Evolutionary conservation across 2,888 invertebrate species (phyloP).

Genomic region (Brachylomia viminalis): DNA sequence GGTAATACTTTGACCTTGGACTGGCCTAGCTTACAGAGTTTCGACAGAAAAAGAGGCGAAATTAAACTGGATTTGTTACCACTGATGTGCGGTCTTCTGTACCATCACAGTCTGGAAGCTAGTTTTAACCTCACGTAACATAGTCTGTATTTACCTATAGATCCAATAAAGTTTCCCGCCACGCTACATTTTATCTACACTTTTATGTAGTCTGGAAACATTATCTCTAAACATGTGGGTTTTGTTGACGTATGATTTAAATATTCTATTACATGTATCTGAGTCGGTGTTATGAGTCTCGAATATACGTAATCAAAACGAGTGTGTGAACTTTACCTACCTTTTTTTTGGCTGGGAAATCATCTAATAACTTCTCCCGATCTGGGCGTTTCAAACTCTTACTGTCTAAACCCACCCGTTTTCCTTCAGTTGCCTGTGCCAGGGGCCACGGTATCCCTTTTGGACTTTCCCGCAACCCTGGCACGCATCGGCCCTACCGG

Average conservation of each 20-base stretch:
- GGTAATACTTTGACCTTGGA: background rate
- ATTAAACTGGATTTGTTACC: too few species aligned
- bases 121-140: background rate
- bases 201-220: slow-evolving; percentile 6
- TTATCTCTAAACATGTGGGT: background rate
- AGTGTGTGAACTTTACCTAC: too few species aligned
- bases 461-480: too few species aligned
- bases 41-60: background rate
- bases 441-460: too few species aligned
- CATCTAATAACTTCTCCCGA: too few species aligned
- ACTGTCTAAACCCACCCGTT: too few species aligned
- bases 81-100: background rate
- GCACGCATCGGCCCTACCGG: too few species aligned
- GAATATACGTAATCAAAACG: too few species aligned
- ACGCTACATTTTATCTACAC: background rate
- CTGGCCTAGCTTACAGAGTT: background rate
- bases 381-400: too few species aligned
- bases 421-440: too few species aligned
- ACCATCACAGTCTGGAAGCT: background rate
- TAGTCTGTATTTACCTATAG: background rate
- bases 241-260: background rate
- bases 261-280: slow-evolving; percentile 1
- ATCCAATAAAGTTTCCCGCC: background rate
- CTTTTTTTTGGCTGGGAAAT: too few species aligned
- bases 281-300: background rate